Base-by-base conservation (phyloP, 2,888 invertebrate genomes). In the Xestia rhomboidea region DNA sequence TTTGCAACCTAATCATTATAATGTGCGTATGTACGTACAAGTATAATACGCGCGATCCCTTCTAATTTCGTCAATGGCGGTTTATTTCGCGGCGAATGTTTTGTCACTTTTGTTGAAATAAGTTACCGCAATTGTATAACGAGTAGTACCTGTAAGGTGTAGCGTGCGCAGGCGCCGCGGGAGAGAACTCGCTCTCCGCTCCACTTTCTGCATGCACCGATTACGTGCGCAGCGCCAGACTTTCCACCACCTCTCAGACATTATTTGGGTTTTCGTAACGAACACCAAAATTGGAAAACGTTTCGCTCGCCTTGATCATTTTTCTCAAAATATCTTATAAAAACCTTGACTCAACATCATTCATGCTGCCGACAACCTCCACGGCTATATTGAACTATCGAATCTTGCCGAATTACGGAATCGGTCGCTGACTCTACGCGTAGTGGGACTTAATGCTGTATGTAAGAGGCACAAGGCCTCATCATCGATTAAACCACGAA, bases 91-190 rank as follows among this genome's bases (percentile, higher is more conserved):
- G 77, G 83, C 81, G 64, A 73, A 41, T 81, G 82, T 87, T 88
- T 89, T 87, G 86, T 86, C 80, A 85, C 81, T 83, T 88, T 89
- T 87, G 81, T 85, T 86, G 89, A 85, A 89, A 85, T 87, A 85
- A 77, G 71, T 87, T 82, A 87, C 72, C 51, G 82, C 80, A 89
- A 83, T 88, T 87, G 70, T 86, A 76, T 81, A 87, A 83, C 77
- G 68, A 79, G 68, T 62, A 60, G 30, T 60, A 73, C 34, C 49
- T 68, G 68, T 51, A 49, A 51, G 44, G 24, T 71, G 44, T 21
- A 71, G 57, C 74, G 76, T 38, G 38, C 10, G 38, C 38, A 71
- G 77, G 60, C 54, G n/a, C 30, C 64, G 64, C 68, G 38, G 67
- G 66, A 69, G 68, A 30, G 60, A n/a, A 68, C 70, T 73, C 51